Conservation (phyloP, 1,140 invertebrate species). For the Eueides isabella region DNA sequence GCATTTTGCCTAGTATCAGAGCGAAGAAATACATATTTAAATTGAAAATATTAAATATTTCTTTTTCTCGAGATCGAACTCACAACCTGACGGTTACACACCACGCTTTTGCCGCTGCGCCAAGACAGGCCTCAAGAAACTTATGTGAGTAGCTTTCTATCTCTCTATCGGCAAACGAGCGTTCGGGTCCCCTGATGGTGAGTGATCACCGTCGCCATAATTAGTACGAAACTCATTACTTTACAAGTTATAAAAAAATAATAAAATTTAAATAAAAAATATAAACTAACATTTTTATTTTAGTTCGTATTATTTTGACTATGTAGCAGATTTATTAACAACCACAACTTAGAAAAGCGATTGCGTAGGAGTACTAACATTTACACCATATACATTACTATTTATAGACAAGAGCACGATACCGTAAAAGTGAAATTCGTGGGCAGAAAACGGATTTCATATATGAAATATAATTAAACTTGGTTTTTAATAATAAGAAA, state of each 20-base stretch:
- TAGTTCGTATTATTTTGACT: background rate
- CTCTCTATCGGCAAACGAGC: no score
- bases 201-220: no score
- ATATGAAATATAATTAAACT: slow-evolving; percentile 23
- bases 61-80: no score
- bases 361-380: slow-evolving; percentile 50
- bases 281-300: background rate
- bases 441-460: slow-evolving; percentile 43
- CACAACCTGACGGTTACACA: no score
- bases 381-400: slow-evolving; percentile 62
- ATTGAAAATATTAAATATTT: no score
- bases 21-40: no score
- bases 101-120: no score
- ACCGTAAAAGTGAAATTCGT: slow-evolving; percentile 55
- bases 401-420: slow-evolving; percentile 62
- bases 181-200: no score
- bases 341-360: background rate
- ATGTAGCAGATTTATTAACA: background rate
- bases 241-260: background rate
- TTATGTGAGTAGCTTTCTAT: no score
- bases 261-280: background rate
- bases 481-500: slow-evolving; percentile 13
- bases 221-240: background rate
- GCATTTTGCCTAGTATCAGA: no score
- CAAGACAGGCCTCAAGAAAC: no score